Conservation (phyloP, 1,140 invertebrate species). For the Maniola jurtina region DNA sequence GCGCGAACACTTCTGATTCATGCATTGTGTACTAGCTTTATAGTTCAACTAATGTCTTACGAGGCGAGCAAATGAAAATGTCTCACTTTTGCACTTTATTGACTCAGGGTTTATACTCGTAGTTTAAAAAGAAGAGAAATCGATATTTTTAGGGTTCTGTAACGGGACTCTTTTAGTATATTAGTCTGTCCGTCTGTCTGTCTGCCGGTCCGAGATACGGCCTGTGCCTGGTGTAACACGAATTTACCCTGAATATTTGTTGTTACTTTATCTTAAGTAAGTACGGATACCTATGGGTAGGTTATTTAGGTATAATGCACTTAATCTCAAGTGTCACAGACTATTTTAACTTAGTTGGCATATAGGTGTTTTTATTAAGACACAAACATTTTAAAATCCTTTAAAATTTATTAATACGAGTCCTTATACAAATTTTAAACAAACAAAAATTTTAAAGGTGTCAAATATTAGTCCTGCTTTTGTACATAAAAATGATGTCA, state of each 20-base stretch:
- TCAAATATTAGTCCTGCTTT: constrained; percentile 19
- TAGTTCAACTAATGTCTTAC: constrained; percentile 46
- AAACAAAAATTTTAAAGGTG: constrained; percentile 16
- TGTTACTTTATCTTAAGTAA: too few relatives aligned
- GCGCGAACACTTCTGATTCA: constrained; percentile 59
- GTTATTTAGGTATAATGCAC: not conserved
- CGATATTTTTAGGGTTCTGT: too few relatives aligned
- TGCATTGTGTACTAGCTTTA: constrained; percentile 43
- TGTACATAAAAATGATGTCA: constrained; percentile 36
- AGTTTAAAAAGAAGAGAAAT: too few relatives aligned
- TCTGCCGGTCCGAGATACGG: too few relatives aligned
- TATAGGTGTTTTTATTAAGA: not conserved
- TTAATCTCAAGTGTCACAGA: constrained; percentile 4
- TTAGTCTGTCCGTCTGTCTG: too few relatives aligned
- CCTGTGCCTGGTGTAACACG: too few relatives aligned
- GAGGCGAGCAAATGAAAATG: constrained; percentile 24
- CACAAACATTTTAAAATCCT: constrained; percentile 1
- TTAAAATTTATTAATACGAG: not conserved
- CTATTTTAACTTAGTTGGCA: not conserved
- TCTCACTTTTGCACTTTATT: not conserved
- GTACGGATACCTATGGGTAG: too few relatives aligned
- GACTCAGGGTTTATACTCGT: too few relatives aligned
- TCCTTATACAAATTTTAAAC: constrained; percentile 13
- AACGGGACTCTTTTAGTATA: too few relatives aligned
- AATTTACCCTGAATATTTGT: too few relatives aligned